Evolutionary conservation across 2,888 invertebrate genomes (phyloP).

Genomic region (Camptogramma bilineatum): DNA sequence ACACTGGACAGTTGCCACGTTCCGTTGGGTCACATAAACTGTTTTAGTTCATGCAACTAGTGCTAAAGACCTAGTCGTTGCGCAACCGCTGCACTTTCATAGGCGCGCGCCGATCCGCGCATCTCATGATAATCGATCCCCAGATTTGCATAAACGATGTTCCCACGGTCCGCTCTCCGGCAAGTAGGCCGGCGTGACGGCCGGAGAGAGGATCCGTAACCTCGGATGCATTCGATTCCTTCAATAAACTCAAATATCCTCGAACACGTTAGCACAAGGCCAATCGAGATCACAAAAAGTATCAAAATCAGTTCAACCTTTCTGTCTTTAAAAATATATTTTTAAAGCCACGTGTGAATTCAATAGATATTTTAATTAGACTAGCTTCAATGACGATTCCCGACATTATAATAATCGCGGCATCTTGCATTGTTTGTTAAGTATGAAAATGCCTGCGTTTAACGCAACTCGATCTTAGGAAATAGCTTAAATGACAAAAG

Average conservation of each 20-base stretch:
- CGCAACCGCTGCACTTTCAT: slow-evolving; percentile 79
- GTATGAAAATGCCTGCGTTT: slow-evolving; percentile 36
- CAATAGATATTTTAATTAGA: slow-evolving; percentile 21
- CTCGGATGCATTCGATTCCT: slow-evolving; percentile 59
- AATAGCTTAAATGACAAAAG: slow-evolving; percentile 47
- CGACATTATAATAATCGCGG: slow-evolving; percentile 23
- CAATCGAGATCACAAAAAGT: neutral
- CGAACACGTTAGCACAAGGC: slow-evolving; percentile 4
- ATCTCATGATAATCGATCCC: slow-evolving; percentile 75
- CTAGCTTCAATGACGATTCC: slow-evolving; percentile 21
- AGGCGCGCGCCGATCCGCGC: slow-evolving; percentile 51
- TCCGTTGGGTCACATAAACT: slow-evolving; percentile 17
- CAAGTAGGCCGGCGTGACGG: slow-evolving; percentile 73
- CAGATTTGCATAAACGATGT: slow-evolving; percentile 78
- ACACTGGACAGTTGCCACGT: neutral
- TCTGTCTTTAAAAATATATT: neutral
- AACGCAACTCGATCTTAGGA: slow-evolving; percentile 43
- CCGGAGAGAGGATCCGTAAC: slow-evolving; percentile 70
- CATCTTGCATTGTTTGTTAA: slow-evolving; percentile 19
- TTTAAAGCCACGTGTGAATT: neutral
- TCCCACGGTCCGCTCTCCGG: slow-evolving; percentile 78
- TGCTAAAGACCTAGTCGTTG: slow-evolving; percentile 45
- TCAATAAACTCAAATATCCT: slow-evolving; percentile 17
- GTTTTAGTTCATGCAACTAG: slow-evolving; percentile 8
- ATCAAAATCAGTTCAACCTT: neutral